These are phyloP conservation scores for Hydrolagus affinis DNA, from an alignment of 2,113 vertebrate genomes.

Conservation along the genomic window DNA sequence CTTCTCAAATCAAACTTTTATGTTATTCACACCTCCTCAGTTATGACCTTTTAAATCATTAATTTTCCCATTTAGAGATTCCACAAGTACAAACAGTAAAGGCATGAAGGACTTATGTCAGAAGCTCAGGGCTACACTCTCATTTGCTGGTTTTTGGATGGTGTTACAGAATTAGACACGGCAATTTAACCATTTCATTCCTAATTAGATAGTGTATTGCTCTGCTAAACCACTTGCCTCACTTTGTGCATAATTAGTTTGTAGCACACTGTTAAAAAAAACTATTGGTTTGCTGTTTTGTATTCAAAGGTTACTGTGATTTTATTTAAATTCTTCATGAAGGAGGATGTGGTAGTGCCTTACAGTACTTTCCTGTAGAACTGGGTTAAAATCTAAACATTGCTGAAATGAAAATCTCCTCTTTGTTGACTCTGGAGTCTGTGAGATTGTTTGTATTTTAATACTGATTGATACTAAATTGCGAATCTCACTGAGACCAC, in stretches of 20 bases:
- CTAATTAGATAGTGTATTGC: not conserved
- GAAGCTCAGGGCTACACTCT: not conserved
- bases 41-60: conserved; percentile 1
- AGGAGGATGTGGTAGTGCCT: not conserved
- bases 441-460: too few species aligned
- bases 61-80: not conserved
- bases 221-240: not conserved
- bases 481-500: too few species aligned
- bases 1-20: not conserved
- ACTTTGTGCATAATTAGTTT: not conserved
- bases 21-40: not conserved
- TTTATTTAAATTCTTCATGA: not conserved
- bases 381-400: not conserved
- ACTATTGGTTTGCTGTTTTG: too few species aligned
- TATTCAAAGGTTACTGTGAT: not conserved
- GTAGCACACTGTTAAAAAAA: too few species aligned
- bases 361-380: not conserved
- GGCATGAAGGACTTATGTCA: not conserved
- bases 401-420: too few species aligned
- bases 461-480: too few species aligned
- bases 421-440: too few species aligned
- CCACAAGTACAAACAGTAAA: not conserved
- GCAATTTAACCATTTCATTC: not conserved
- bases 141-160: not conserved
- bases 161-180: not conserved